phyloP scores from a whole-genome alignment of 2,888 invertebrate genomes.

The Papilio gigon region DNA sequence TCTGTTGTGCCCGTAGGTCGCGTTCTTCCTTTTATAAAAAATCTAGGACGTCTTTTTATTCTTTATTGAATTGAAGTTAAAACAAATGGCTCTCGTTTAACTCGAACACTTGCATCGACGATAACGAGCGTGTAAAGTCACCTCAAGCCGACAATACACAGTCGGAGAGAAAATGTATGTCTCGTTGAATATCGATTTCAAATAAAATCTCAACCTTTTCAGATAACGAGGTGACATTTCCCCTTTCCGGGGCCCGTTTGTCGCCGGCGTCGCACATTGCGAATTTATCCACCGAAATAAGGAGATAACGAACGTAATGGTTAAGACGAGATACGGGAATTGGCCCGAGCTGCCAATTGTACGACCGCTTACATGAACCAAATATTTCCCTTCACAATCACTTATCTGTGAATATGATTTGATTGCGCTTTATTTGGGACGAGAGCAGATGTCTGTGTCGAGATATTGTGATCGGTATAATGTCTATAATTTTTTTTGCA shows the following conservation, averaged over 20 bases:
- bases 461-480: not conserved
- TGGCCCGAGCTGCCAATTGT: constrained; percentile 52
- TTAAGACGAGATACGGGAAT: constrained; percentile 59
- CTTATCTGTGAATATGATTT: constrained; percentile 13
- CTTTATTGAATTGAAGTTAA: not conserved
- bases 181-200: constrained; percentile 81
- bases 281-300: constrained; percentile 81
- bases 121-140: constrained; percentile 48
- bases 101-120: constrained; percentile 42
- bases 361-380: constrained; percentile 35
- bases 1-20: no score
- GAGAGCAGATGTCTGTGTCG: not conserved
- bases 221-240: constrained; percentile 82
- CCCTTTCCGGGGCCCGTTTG: constrained; percentile 74
- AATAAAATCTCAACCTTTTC: constrained; percentile 83
- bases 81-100: not conserved
- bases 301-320: constrained; percentile 80
- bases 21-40: no score
- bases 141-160: constrained; percentile 50
- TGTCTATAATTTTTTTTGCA: no score
- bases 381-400: constrained; percentile 28
- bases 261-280: constrained; percentile 70
- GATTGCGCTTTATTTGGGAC: not conserved
- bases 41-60: not conserved
- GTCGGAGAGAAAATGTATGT: constrained; percentile 60